These are phyloP conservation scores for Podilymbus podiceps DNA, from an alignment of 2,113 vertebrate genomes.

Conservation along the genomic window DNA sequence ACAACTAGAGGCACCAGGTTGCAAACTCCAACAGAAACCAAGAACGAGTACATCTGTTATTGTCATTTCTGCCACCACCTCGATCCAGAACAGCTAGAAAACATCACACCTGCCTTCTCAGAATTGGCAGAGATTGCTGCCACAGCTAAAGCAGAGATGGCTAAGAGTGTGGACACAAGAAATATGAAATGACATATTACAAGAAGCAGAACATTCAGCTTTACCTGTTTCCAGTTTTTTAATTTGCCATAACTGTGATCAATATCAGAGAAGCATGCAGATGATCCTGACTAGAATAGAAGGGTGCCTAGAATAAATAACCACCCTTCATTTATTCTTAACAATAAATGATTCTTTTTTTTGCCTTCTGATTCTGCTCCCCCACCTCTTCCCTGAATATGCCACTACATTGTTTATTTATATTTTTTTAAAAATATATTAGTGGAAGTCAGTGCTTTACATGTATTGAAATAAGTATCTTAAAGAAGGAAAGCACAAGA, in stretches of 20 bases:
- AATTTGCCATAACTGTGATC: background rate
- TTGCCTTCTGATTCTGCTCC: background rate
- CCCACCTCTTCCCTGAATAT: rapidly evolving
- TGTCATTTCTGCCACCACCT: background rate
- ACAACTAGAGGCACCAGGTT: background rate
- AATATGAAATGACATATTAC: background rate
- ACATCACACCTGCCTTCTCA: background rate
- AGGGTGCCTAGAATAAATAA: background rate
- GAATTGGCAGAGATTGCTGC: background rate
- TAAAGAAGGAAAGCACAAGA: background rate
- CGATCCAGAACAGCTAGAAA: background rate
- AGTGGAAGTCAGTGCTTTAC: background rate
- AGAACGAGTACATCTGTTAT: background rate
- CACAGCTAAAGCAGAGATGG: background rate
- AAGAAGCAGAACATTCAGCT: background rate
- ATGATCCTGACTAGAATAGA: background rate
- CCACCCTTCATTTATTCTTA: background rate
- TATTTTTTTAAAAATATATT: background rate
- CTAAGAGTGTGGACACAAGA: background rate
- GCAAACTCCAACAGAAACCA: background rate
- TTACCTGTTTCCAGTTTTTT: background rate
- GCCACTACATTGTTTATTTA: background rate
- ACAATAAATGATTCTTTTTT: background rate
- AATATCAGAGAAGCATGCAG: background rate
- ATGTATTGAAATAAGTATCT: background rate